Conservation (phyloP, 2,888 invertebrate genomes). For the Lysandra coridon region DNA sequence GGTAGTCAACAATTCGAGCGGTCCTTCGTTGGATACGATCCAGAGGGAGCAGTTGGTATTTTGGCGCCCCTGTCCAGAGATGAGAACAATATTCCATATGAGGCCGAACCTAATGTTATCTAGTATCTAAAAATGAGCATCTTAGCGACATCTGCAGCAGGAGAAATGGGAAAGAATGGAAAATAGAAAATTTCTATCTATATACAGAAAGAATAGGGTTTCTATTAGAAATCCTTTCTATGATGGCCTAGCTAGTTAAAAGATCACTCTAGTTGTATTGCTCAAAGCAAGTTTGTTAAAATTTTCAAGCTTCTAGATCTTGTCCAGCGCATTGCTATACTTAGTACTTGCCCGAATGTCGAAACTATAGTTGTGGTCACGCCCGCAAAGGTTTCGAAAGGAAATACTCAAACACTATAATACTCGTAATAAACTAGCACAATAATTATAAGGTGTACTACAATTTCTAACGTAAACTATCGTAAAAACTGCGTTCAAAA, state of each 20-base stretch:
- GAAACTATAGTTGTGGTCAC: constrained; percentile 11
- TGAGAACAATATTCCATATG: too few species aligned
- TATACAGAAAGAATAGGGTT: too few species aligned
- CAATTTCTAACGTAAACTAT: background rate
- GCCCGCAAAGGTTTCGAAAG: constrained; percentile 22
- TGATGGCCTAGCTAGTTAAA: background rate
- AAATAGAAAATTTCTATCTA: too few species aligned
- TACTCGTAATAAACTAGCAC: background rate
- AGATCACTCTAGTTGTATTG: background rate
- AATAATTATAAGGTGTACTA: background rate
- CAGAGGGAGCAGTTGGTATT: too few species aligned
- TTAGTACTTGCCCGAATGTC: constrained; percentile 1
- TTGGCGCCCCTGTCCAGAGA: too few species aligned
- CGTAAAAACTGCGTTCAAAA: background rate
- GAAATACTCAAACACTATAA: constrained; percentile 11
- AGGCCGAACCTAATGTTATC: background rate
- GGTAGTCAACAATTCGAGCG: too few species aligned
- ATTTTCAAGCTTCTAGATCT: background rate
- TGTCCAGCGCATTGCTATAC: background rate
- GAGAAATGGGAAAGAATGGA: too few species aligned
- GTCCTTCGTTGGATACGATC: too few species aligned
- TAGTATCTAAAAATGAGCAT: background rate
- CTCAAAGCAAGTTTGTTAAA: background rate
- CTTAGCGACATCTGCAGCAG: too few species aligned
- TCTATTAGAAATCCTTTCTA: too few species aligned